Evolutionary conservation across 1,140 invertebrate species (phyloP).

Genomic region (Protaetia brevitarsis): DNA sequence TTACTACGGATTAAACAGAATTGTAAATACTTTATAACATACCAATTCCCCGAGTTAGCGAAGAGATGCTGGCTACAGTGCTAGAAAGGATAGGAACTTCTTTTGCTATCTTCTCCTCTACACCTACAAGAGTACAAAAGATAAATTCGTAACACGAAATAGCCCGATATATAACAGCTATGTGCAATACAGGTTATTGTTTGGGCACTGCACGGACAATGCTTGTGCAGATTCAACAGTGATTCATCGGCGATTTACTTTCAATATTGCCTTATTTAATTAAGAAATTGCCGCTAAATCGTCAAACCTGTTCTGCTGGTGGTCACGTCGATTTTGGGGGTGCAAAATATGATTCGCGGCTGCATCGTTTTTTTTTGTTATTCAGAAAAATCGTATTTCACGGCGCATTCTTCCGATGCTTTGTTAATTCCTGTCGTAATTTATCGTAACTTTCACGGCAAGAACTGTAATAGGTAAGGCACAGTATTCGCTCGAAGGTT

Average conservation of each 20-base stretch:
- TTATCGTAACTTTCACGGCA: neutral
- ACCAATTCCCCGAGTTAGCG: neutral
- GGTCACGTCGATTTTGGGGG: slow-evolving; percentile 6
- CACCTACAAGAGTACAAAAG: neutral
- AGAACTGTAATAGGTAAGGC: neutral
- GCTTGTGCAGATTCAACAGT: neutral
- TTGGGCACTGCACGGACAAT: neutral
- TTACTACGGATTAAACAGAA: neutral
- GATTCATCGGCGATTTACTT: neutral
- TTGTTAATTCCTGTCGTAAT: neutral
- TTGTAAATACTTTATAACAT: neutral
- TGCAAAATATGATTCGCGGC: slow-evolving; percentile 20
- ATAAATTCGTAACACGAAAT: neutral
- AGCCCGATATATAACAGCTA: neutral
- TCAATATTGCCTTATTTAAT: neutral
- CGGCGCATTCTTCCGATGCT: too few relatives aligned
- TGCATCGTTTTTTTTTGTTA: slow-evolving; percentile 1
- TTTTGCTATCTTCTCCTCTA: neutral
- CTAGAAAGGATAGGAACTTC: neutral
- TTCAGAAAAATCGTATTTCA: neutral
- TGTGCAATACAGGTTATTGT: neutral
- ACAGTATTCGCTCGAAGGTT: neutral
- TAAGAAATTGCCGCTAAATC: neutral
- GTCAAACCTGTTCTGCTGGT: slow-evolving; percentile 18
- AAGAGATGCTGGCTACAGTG: neutral